Base-by-base conservation (phyloP, 2,113 vertebrate species). In the Phrynosoma platyrhinos region DNA sequence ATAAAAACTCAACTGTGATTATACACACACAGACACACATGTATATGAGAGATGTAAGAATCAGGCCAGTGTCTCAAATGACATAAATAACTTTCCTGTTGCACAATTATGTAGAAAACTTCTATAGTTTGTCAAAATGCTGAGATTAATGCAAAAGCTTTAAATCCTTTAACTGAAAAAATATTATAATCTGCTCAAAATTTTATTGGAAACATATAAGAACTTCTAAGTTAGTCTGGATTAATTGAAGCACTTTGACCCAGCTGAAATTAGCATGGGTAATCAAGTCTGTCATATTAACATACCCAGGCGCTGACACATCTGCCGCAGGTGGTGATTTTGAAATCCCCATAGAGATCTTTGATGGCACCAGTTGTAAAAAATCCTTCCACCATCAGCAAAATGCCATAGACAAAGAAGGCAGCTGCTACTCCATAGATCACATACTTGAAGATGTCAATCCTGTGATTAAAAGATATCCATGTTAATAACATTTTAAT, bases 351-450 rank as follows among this genome's bases (percentile, higher is more conserved):
- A 40, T 99, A 99, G 89, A 99, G 98, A 92, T 99, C 99, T 94
- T 98, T 99, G 91, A 99, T 99, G 95, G 99, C 99, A 36, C 99
- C 98, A 52, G 98, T 99, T 91, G 99, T 99, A 95, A 99, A 99
- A 97, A 99, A 99, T 72, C 99, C 99, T 95, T 99, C 99, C 94
- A 99, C 99, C 99, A 99, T 99, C 96, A 99, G 97, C 96, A 99
- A 97, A 94, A 99, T 99, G 88, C 99, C 99, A 1, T 99, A 99
- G 69, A 99, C 98, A 87, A 99, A 99, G 97, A 99, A 99, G 20
- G 99, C 99, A 52, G 99, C 98, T 71, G 99, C 99, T 64, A 99
- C 98, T 81, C 99, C 99, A 0, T 99, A 99, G 97, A 99, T 99
- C 95, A 99, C 98, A 2, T 99, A 99, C 95, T 99, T 99, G 94